Base-by-base conservation (phyloP, 2,797 vertebrate species). In the Oryzias dopingdopingensis region DNA sequence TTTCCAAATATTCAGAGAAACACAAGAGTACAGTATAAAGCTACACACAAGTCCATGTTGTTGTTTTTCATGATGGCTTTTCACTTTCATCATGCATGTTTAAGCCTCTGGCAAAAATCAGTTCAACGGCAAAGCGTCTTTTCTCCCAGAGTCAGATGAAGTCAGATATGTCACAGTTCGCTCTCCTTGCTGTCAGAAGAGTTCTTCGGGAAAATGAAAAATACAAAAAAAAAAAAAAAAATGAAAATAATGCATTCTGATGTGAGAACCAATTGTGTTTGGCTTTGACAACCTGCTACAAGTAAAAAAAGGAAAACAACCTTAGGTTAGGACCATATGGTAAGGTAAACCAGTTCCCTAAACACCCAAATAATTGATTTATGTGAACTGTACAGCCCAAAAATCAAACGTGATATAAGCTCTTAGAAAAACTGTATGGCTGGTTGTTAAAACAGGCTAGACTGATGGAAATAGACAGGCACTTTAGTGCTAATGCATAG, bases 401-500 rank as follows among this genome's bases (percentile, higher is more conserved):
- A 69, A 63, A 76, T 67, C 86, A 88, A 78, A 82, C 60, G 71
- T 29, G 44, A 50, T 73, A 78, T 84, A 84, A 71, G 79, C 65
- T 74, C 62, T 72, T 62, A 66, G 50, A 65, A 77, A 70, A 85
- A 62, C 74, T 57, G 76, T 73, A 26, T 26, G 26, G 82, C 85
- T 87, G 83, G 72, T 67, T 65, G 80, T 81, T 82, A 75, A 74
- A 59, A 65, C 16, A 67, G 79, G 62, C 62, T 32, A 72, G 59
- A 67, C 29, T 56, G 68, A 66, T 56, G 43, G 52, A 32, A 8
- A 47, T 4, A 42, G 59, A 83, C 86, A 88, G 88, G 89, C 87
- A 91, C 90, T 90, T 84, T 59, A 87, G 84, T 84, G 81, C 89
- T 86, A 76, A 86, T 86, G 86, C 88, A 88, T 86, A 88, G 89